A percentile compares a stretch with the other conserved stretches of the same genome.
phyloP scores from a whole-genome alignment of 2,797 vertebrate species.

The Lepilemur septentrionalis region DNA sequence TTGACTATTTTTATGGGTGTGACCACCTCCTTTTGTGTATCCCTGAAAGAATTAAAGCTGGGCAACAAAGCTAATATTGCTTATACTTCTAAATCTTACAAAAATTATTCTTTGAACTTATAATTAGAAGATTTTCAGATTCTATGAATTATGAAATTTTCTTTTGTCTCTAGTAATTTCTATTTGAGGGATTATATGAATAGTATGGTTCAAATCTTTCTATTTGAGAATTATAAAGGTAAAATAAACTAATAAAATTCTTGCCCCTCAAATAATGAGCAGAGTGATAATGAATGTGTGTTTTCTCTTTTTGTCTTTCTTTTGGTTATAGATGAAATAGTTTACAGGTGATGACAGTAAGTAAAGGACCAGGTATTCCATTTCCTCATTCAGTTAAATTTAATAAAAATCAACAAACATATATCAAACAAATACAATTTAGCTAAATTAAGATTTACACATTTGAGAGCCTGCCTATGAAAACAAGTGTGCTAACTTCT shows the following conservation, averaged over 20 bases:
- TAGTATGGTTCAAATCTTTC: constrained; percentile 22
- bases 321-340: constrained; percentile 14
- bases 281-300: not conserved
- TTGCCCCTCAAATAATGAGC: not conserved
- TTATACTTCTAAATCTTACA: constrained; percentile 18
- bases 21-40: not conserved
- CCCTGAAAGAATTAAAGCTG: constrained; percentile 18
- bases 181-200: not conserved
- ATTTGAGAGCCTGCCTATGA: not conserved
- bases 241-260: constrained; percentile 42
- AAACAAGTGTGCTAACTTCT: not conserved
- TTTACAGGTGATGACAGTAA: constrained; percentile 40
- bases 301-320: not conserved
- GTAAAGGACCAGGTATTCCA: not conserved
- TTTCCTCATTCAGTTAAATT: constrained; percentile 46
- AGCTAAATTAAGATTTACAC: constrained; percentile 10
- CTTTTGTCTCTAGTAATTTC: constrained; percentile 29
- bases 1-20: not conserved
- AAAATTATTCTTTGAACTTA: constrained; percentile 25
- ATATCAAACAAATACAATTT: not conserved
- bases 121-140: constrained; percentile 22
- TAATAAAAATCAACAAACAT: constrained; percentile 32
- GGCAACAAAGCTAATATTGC: not conserved
- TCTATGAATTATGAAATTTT: not conserved
- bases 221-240: constrained; percentile 34